Evolutionary conservation across 2,888 invertebrate species (phyloP), one percentile per base, ranked within the genome.

Genomic region (Sisyra nigra): DNA sequence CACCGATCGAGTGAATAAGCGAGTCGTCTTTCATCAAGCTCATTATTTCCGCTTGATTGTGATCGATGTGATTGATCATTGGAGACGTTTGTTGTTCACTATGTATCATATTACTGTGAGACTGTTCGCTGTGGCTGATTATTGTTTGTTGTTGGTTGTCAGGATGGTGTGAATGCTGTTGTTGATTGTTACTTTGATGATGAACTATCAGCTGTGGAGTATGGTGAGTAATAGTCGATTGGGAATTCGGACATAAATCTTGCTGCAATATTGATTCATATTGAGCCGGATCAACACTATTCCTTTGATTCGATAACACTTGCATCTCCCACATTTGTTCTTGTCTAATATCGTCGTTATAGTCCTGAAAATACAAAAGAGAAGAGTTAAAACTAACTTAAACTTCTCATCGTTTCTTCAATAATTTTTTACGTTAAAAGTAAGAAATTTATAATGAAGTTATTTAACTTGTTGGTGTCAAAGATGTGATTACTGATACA

Each of bases 261-360:
- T 37, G 50, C 50, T 11, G 50, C 50, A 14, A 53, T 54, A 44
- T 57, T 58, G 47, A 58, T 56, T 49, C 55, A 17, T 41, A 34
- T 19, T 41, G 41, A 13, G 17, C 29, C 14, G 29, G 40, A 10
- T 37, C 37, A 17, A 37, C 18, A 37, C 7, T 37, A 11, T 37
- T 37, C 48, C 57, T 61, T 52, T 67, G 67, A 47, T 65, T 66
- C 47, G 81, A 84, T 50, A 87, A 63, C 49, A 84, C 81, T 67
- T 86, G 86, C 83, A 87, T 82, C 63, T 88, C 88, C 72, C 87
- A 77, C 81, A 88, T 84, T 63, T 89, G 89, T 56, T 88, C 85
- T 61, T 88, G 87, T 53, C 88, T 69, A 53, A 89, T 89, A 56
- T 89, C 88, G 56, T 89, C 89, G 60, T 89, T 88, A 69, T 86